Conservation (phyloP, 2,888 invertebrate species). For the Conistra vaccinii region DNA sequence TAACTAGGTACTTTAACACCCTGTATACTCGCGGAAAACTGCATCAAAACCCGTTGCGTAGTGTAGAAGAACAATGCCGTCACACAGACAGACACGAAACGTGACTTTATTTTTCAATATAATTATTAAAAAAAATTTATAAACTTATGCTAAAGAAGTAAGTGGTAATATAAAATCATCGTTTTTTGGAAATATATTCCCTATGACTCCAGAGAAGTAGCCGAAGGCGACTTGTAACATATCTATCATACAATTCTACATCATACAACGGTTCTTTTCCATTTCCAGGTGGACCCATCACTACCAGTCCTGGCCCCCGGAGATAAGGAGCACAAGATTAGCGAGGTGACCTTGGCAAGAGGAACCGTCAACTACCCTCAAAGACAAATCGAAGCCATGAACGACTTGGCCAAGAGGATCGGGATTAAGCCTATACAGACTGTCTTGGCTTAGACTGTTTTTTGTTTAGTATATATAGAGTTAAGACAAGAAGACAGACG, state of each 20-base stretch:
- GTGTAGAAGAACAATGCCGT: not conserved
- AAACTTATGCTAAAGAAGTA: not conserved
- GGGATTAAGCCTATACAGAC: constrained; percentile 85
- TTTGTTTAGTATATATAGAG: not conserved
- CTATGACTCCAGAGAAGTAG: not conserved
- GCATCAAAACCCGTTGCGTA: not conserved
- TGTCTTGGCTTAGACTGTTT: constrained; percentile 10
- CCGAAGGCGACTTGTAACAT: not conserved
- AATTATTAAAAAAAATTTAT: too few relatives aligned
- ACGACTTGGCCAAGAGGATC: constrained; percentile 89
- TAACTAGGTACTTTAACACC: too few relatives aligned
- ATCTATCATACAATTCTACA: not conserved
- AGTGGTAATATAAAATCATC: not conserved
- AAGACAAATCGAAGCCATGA: constrained; percentile 93
- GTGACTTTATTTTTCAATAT: not conserved
- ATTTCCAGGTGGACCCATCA: constrained; percentile 90
- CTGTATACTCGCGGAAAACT: not conserved
- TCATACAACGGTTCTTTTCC: not conserved
- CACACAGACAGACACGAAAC: not conserved
- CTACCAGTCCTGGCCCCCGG: constrained; percentile 95
- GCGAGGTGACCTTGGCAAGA: constrained; percentile 91
- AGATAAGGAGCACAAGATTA: constrained; percentile 94
- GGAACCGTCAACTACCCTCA: constrained; percentile 96
- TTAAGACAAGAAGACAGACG: not conserved
- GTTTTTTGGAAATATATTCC: not conserved